A percentile compares a stretch with the other conserved stretches of the same genome.
These are phyloP conservation scores for Cyclina sinensis DNA, from an alignment of 1,140 invertebrate genomes.

Conservation along the genomic window DNA sequence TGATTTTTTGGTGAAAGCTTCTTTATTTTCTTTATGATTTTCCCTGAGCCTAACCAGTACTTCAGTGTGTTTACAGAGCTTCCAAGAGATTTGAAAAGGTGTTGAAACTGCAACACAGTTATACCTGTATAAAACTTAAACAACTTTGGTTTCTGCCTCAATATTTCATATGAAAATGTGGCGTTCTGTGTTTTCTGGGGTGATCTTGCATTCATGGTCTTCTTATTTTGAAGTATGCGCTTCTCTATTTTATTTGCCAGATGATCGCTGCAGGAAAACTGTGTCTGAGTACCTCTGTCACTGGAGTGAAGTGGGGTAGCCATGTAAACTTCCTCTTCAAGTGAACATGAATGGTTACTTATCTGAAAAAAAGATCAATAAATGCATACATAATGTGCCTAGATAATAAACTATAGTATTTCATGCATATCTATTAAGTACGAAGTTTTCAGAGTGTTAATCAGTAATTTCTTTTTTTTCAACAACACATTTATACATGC, in stretches of 20 bases:
- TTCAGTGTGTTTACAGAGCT: constrained; percentile 2
- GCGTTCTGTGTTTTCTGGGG: not conserved
- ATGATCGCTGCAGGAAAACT: constrained; percentile 42
- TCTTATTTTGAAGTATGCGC: not conserved
- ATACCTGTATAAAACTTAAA: constrained; percentile 50
- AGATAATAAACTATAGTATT: too few species aligned
- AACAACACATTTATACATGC: too few species aligned
- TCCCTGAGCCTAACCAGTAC: not conserved
- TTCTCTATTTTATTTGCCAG: constrained; percentile 38
- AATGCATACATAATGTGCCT: too few species aligned
- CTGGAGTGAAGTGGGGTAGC: not conserved
- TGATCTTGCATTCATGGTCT: not conserved
- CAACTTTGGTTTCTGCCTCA: not conserved
- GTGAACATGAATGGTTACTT: too few species aligned
- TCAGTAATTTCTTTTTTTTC: too few species aligned
- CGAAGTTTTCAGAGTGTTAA: too few species aligned
- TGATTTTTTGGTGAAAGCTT: constrained; percentile 40
- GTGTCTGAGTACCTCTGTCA: constrained; percentile 32
- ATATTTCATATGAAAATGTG: too few species aligned
- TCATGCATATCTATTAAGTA: too few species aligned
- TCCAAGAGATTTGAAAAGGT: constrained; percentile 25
- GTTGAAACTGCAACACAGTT: not conserved
- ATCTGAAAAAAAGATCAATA: too few species aligned
- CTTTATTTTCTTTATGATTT: not conserved
- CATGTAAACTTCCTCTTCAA: too few species aligned